phyloP scores from a whole-genome alignment of 2,888 invertebrate genomes.

The Eristalis intricaria region DNA sequence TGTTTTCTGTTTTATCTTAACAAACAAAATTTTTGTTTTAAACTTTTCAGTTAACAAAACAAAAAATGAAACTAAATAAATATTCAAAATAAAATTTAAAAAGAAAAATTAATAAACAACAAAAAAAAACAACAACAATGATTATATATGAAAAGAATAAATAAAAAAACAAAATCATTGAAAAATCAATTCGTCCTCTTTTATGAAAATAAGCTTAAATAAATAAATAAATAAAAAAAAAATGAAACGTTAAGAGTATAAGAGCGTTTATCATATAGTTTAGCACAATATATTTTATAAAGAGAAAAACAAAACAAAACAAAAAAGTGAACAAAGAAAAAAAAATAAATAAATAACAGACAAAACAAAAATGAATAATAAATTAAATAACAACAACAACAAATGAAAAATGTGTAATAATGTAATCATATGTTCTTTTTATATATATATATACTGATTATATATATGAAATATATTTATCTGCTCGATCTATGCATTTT shows the following conservation, averaged over 20 bases:
- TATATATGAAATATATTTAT: constrained; percentile 71
- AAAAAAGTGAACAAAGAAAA: constrained; percentile 50
- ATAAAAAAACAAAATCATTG: constrained; percentile 61
- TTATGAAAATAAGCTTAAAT: constrained; percentile 72
- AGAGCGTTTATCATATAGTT: constrained; percentile 73
- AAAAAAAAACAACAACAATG: constrained; percentile 30
- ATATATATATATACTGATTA: constrained; percentile 66
- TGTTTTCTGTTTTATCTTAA: constrained; percentile 53
- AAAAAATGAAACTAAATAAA: constrained; percentile 52
- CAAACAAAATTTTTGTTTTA: constrained; percentile 25
- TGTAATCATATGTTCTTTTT: constrained; percentile 72
- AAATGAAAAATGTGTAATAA: constrained; percentile 36
- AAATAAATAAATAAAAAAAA: constrained; percentile 51
- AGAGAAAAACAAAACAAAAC: constrained; percentile 61
- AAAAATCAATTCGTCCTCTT: constrained; percentile 72
- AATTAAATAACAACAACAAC: constrained; percentile 47
- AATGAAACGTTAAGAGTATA: constrained; percentile 68
- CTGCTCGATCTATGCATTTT: constrained; percentile 72
- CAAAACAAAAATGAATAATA: constrained; percentile 48
- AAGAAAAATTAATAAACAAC: constrained; percentile 41
- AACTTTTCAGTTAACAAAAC: constrained; percentile 24
- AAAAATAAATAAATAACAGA: constrained; percentile 50
- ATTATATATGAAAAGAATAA: constrained; percentile 50
- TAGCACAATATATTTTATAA: constrained; percentile 73
- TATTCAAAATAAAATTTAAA: constrained; percentile 56